Conservation (phyloP, 2,113 vertebrate genomes). For the Tachuris rubrigastra region DNA sequence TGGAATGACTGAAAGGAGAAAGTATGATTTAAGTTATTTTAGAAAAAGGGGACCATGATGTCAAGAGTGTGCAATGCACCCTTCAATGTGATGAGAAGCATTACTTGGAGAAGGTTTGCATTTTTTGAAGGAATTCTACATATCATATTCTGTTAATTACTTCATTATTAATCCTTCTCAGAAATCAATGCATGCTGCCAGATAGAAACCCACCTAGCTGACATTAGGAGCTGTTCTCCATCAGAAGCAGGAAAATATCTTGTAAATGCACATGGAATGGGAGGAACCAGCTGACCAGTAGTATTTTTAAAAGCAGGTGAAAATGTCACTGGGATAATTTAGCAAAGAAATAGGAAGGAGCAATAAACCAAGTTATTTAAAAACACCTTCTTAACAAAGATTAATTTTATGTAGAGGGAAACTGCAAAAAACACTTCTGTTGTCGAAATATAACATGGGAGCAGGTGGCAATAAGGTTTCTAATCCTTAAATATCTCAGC, state of each 20-base stretch:
- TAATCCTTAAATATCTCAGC: not conserved
- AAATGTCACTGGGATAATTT: not conserved
- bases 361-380: not conserved
- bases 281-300: not conserved
- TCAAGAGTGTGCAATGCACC: not conserved
- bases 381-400: not conserved
- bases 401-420: not conserved
- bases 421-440: not conserved
- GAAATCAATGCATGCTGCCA: not conserved
- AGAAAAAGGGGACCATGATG: not conserved
- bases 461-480: not conserved
- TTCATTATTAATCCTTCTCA: not conserved
- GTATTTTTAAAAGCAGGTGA: not conserved
- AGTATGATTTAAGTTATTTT: not conserved
- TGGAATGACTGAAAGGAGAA: not conserved
- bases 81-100: not conserved
- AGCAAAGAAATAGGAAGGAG: not conserved
- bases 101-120: not conserved
- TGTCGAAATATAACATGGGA: not conserved
- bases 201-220: not conserved
- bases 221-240: not conserved
- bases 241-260: not conserved
- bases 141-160: not conserved
- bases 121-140: not conserved
- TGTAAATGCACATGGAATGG: rapidly evolving